Percentiles rank a stretch among this genome's conserved stretches.
Conservation (phyloP, 2,113 vertebrate genomes). For the Micronisus gabar region DNA sequence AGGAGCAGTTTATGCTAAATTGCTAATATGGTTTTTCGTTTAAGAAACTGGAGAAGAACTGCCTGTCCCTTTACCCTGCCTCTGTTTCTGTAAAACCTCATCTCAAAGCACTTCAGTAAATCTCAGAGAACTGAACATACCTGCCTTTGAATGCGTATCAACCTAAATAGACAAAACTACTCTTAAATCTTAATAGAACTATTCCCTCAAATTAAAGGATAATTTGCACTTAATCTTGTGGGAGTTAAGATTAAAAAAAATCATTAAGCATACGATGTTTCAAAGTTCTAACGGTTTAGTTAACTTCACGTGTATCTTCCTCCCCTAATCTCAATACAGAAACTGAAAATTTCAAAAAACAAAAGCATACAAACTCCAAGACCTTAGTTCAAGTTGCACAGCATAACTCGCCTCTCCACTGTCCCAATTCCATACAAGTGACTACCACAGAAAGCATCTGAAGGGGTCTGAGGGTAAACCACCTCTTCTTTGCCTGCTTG, state of each 20-base stretch:
- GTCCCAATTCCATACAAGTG: not conserved
- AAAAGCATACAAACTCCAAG: not conserved
- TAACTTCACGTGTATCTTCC: not conserved
- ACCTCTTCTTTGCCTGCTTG: not conserved
- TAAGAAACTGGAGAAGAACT: not conserved
- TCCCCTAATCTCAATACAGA: not conserved
- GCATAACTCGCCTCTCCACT: not conserved
- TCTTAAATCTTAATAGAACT: not conserved
- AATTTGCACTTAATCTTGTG: not conserved
- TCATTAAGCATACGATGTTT: rapidly evolving
- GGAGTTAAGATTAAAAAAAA: not conserved
- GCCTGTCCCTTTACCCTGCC: not conserved
- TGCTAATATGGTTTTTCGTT: not conserved
- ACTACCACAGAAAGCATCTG: not conserved
- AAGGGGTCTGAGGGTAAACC: not conserved
- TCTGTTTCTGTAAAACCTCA: not conserved
- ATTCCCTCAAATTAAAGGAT: not conserved
- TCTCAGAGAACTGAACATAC: not conserved
- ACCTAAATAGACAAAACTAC: not conserved
- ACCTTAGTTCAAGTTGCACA: not conserved
- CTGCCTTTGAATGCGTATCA: not conserved
- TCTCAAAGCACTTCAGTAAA: not conserved
- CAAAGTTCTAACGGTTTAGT: not conserved
- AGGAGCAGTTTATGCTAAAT: not conserved
- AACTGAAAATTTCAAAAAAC: not conserved